phyloP scores from a whole-genome alignment of 2,888 invertebrate species.

The Lampropteryx suffumata region DNA sequence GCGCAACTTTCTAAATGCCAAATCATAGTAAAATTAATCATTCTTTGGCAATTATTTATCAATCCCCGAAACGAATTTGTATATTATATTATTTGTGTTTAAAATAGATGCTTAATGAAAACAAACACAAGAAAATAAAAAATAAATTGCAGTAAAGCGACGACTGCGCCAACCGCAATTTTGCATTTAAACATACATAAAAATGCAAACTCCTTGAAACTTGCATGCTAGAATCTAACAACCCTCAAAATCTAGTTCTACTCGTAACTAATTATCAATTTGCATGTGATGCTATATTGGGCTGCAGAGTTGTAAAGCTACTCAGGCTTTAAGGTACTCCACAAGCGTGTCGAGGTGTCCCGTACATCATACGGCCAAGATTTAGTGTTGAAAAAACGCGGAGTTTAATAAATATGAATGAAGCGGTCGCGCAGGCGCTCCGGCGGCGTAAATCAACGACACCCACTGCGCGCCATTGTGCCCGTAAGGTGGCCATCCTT shows the following conservation, averaged over 20 bases:
- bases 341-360: slow-evolving; percentile 49
- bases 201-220: too few species aligned
- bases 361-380: slow-evolving; percentile 58
- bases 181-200: too few species aligned
- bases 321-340: slow-evolving; percentile 17
- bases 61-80: slow-evolving; percentile 27
- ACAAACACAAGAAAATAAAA: slow-evolving; percentile 25
- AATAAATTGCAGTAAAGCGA: too few species aligned
- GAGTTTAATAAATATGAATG: slow-evolving; percentile 75
- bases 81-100: slow-evolving; percentile 7
- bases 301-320: slow-evolving; percentile 1
- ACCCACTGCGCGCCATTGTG: slow-evolving; percentile 68
- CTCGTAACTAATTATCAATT: neutral
- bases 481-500: slow-evolving; percentile 25
- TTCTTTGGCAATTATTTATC: slow-evolving; percentile 30
- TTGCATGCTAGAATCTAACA: too few species aligned
- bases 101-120: slow-evolving; percentile 19
- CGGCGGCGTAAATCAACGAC: slow-evolving; percentile 67
- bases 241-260: neutral
- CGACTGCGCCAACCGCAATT: too few species aligned
- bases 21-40: slow-evolving; percentile 31
- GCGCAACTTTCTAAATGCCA: slow-evolving; percentile 27
- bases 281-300: neutral
- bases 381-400: slow-evolving; percentile 68
- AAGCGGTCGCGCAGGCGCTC: slow-evolving; percentile 53